phyloP scores from a whole-genome alignment of 2,113 vertebrate genomes.

The Melierax canorus region DNA sequence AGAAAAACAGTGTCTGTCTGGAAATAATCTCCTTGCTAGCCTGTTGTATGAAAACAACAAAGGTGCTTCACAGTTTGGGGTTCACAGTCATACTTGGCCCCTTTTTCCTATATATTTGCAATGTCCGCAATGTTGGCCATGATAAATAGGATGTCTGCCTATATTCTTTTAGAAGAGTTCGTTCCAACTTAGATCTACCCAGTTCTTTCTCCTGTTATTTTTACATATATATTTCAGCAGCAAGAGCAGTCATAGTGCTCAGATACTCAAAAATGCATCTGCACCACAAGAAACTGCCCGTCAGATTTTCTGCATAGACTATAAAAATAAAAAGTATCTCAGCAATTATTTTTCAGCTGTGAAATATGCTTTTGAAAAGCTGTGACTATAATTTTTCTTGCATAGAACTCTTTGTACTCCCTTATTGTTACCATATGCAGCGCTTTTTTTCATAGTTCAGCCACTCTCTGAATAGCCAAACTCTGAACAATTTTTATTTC shows the following conservation, averaged over 20 bases:
- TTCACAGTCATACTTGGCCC: neutral
- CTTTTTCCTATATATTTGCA: neutral
- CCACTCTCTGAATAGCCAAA: neutral
- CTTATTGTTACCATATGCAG: slow-evolving; percentile 35
- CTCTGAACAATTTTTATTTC: neutral
- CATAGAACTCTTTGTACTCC: neutral
- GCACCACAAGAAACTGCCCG: neutral
- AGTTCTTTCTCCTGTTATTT: neutral
- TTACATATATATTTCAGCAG: neutral
- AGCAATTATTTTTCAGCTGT: slow-evolving; percentile 26
- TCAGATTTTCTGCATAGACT: neutral
- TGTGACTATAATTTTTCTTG: slow-evolving; percentile 29
- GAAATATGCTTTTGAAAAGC: slow-evolving; percentile 26
- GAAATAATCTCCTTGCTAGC: neutral
- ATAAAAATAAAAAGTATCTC: neutral
- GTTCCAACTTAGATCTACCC: neutral
- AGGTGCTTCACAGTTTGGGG: neutral
- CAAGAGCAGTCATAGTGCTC: neutral
- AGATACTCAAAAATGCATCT: neutral
- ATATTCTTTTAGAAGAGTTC: neutral
- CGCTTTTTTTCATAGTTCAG: neutral
- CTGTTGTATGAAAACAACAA: neutral
- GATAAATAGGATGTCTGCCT: neutral
- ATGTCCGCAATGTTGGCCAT: neutral
- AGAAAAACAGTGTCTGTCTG: neutral